Evolutionary conservation across 2,797 vertebrate genomes (phyloP).

Genomic region (Centroberyx gerrardi): DNA sequence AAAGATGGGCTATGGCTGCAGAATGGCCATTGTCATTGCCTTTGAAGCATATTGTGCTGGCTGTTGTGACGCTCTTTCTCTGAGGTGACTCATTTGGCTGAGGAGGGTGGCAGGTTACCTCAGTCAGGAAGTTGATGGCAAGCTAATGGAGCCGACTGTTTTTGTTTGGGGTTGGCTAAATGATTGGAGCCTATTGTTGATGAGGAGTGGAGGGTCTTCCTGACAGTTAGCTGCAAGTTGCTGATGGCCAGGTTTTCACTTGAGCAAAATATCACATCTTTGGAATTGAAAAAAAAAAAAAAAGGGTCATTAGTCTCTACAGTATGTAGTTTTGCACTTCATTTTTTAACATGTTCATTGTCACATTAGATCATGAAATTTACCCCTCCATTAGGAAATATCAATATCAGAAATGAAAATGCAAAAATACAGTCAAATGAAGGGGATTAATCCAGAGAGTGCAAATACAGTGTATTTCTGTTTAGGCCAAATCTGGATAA

Average conservation of each 20-base stretch:
- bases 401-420: neutral
- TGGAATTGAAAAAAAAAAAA: too few species aligned
- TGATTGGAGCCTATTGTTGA: conserved; percentile 43
- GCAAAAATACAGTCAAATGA: neutral
- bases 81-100: conserved; percentile 75
- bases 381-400: neutral
- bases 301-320: neutral
- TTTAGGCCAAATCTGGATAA: too few species aligned
- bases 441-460: too few species aligned
- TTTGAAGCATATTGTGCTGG: conserved; percentile 58
- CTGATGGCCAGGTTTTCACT: conserved; percentile 18
- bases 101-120: conserved; percentile 61
- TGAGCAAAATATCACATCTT: neutral
- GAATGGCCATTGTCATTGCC: conserved; percentile 85
- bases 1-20: conserved; percentile 75
- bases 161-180: conserved; percentile 44
- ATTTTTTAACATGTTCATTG: neutral
- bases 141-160: conserved; percentile 33
- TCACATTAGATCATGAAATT: neutral
- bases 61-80: conserved; percentile 65
- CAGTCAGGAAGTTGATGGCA: conserved; percentile 56
- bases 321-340: too few species aligned
- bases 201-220: conserved; percentile 1
- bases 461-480: too few species aligned
- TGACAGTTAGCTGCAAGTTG: conserved; percentile 7